These are phyloP conservation scores for Dissostichus mawsoni DNA, from an alignment of 2,113 vertebrate species.

Conservation along the genomic window DNA sequence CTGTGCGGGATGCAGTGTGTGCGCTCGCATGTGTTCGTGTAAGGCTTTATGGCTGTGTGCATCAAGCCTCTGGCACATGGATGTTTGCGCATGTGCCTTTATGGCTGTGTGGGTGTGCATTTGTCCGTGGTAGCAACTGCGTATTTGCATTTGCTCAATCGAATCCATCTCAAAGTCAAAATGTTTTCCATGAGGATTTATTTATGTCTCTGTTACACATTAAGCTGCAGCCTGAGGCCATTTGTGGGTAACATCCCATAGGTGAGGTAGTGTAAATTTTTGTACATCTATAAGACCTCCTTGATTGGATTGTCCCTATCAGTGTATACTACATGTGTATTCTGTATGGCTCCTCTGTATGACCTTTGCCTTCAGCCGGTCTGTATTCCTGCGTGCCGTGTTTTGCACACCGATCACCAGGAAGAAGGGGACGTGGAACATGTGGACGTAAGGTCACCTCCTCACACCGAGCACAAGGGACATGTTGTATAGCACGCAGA, in stretches of 20 bases:
- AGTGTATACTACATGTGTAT: constrained; percentile 40
- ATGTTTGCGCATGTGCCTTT: constrained; percentile 31
- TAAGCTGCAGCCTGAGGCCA: constrained; percentile 32
- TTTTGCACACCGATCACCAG: constrained; percentile 66
- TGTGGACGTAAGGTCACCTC: constrained; percentile 77
- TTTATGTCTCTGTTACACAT: constrained; percentile 37
- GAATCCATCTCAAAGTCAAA: constrained; percentile 59
- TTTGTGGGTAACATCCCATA: constrained; percentile 15
- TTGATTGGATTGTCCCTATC: constrained; percentile 55
- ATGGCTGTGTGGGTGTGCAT: constrained; percentile 27
- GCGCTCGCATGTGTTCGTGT: not conserved
- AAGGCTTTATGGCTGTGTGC: constrained; percentile 19
- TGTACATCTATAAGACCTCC: constrained; percentile 44
- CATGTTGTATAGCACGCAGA: constrained; percentile 60
- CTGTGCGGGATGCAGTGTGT: constrained; percentile 27
- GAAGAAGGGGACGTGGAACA: constrained; percentile 63
- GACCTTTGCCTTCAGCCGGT: constrained; percentile 75
- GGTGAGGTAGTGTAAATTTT: constrained; percentile 23
- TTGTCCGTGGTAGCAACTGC: constrained; percentile 9
- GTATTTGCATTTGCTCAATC: constrained; percentile 45
- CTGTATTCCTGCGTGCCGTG: constrained; percentile 68
- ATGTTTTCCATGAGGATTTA: constrained; percentile 45
- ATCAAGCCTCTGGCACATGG: constrained; percentile 22
- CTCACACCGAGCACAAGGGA: constrained; percentile 65
- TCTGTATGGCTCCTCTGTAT: constrained; percentile 54